A percentile compares a stretch with the other conserved stretches of the same genome.
These are phyloP conservation scores for Mayetiola destructor DNA, from an alignment of 2,888 invertebrate genomes.

Conservation along the genomic window DNA sequence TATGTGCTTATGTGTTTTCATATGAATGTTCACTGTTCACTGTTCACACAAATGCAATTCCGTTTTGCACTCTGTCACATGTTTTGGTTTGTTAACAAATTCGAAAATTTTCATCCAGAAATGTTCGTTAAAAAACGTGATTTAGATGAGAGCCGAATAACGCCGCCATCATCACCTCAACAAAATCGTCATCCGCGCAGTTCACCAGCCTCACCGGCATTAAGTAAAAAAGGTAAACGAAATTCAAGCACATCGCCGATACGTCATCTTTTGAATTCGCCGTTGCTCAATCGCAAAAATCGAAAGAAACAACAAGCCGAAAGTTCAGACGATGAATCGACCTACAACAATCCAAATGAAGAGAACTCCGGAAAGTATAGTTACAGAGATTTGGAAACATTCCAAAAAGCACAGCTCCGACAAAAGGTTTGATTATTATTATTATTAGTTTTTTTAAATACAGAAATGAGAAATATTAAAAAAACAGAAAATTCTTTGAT, in stretches of 20 bases:
- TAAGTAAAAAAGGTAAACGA: conserved; percentile 54
- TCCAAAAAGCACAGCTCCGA: conserved; percentile 79
- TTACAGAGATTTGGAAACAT: conserved; percentile 75
- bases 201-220: conserved; percentile 60
- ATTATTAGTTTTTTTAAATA: not conserved
- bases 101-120: no score
- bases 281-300: conserved; percentile 58
- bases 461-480: not conserved
- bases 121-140: no score
- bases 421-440: conserved; percentile 55
- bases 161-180: conserved; percentile 38
- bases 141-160: conserved; percentile 37
- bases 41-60: no score
- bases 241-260: conserved; percentile 71
- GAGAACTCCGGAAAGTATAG: conserved; percentile 37
- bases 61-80: no score
- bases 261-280: conserved; percentile 68
- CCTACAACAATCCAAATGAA: conserved; percentile 28
- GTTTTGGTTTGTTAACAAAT: no score
- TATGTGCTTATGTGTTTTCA: no score
- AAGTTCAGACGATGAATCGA: conserved; percentile 69
- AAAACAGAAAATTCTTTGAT: not conserved
- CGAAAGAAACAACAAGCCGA: conserved; percentile 62
- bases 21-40: no score
- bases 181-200: conserved; percentile 55